These are phyloP conservation scores for Lacerta viridis DNA, from an alignment of 2,797 vertebrate species.

Conservation along the genomic window DNA sequence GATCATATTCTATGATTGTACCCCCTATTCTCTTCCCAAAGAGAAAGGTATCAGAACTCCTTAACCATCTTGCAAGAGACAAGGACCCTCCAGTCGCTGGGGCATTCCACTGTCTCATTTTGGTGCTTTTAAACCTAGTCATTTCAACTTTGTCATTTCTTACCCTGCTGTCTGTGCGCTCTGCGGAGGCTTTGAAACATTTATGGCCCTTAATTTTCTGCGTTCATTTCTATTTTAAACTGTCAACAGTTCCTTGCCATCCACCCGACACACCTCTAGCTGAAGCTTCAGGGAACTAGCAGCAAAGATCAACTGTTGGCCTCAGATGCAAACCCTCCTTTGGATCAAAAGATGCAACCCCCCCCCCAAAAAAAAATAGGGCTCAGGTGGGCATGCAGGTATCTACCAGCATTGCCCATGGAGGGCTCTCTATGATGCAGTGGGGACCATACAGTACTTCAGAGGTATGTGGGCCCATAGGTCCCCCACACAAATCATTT, in stretches of 20 bases:
- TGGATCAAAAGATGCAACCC: no score
- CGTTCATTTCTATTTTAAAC: not conserved
- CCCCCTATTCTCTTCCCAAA: not conserved
- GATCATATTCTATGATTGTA: no score
- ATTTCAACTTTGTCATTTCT: not conserved
- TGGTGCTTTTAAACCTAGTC: not conserved
- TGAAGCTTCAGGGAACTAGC: no score
- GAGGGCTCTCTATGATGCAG: no score
- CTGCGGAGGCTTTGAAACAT: not conserved
- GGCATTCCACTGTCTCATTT: no score
- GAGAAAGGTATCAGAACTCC: not conserved
- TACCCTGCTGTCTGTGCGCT: not conserved
- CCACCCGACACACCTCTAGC: not conserved
- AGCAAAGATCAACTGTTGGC: not conserved
- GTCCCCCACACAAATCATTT: no score
- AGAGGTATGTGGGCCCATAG: no score
- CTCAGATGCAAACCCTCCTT: not conserved
- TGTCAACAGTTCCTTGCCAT: not conserved
- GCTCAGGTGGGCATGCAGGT: no score
- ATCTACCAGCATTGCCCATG: no score
- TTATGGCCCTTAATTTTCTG: not conserved
- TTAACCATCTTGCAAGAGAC: not conserved
- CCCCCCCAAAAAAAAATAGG: not conserved
- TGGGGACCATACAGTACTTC: no score
- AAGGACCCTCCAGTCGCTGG: not conserved